Evolutionary conservation across 1,140 invertebrate species (phyloP), one percentile per base, ranked within the genome.

Genomic region (Augochlora pura): DNA sequence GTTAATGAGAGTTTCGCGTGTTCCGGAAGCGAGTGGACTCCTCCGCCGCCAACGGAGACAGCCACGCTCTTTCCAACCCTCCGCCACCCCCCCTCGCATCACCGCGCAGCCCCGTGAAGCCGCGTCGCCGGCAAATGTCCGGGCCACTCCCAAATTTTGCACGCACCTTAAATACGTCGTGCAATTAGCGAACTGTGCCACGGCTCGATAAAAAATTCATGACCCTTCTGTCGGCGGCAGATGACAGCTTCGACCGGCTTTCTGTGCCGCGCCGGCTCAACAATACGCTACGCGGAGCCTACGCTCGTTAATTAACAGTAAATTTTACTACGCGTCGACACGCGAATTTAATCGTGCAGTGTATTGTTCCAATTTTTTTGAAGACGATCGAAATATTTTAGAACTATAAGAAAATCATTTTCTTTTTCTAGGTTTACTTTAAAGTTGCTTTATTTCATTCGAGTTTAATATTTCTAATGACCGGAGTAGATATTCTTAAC

Each of bases 1-100:
- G 89, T 90, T 90, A 91, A 91, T 85, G 90, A 86, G 84, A 77
- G 64, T 87, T 89, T 91, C 70, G 90, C 90, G 90, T 91, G 89
- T 86, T 80, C 78, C 84, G 86, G 86, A 90, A 90, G 83, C 80
- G 63, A 66, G 57, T 39, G 62, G 79, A 67, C 67, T 87, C 82
- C 77, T 83, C 81, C 74, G 75, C 62, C 76, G 81, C 68, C 54
- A 59, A 74, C 74, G 77, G 74, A 83, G 78, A 77, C 75, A 76
- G 65, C 59, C 42, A 65, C 67, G 70, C 66, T 81, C 49, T 52
- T 52, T 18, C 49, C 49, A 21, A 3, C 49, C 49, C 49, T 18
- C 16, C n/a, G 75, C 73, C 69, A 77, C 85, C 73, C 77, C 81
- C n/a, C n/a, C n/a, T n/a, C n/a, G n/a, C n/a, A n/a, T n/a, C 21